Conservation (phyloP, 2,888 invertebrate genomes). For the Lasioglossum lativentre region DNA sequence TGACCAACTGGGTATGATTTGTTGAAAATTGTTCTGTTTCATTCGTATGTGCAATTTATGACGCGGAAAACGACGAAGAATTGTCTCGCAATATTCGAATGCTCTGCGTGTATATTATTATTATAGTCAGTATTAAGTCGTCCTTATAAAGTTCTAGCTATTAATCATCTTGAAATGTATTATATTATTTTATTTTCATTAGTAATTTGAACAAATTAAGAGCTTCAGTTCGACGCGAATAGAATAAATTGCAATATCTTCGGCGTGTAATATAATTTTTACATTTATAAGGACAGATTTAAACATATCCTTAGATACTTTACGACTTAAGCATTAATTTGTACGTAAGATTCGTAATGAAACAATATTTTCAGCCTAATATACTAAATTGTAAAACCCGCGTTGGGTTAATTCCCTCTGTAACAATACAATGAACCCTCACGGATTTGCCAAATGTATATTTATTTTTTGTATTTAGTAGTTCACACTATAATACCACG, state of each 20-base stretch:
- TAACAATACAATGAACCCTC: constrained; percentile 10
- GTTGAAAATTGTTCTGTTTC: not conserved
- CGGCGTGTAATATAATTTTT: not conserved
- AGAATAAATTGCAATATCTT: not conserved
- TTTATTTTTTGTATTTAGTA: constrained; percentile 73
- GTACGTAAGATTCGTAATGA: constrained; percentile 9
- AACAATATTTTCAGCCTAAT: constrained; percentile 29
- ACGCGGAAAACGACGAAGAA: constrained; percentile 7
- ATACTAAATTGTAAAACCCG: constrained; percentile 15
- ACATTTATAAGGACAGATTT: constrained; percentile 30
- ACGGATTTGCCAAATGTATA: constrained; percentile 64
- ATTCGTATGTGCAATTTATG: constrained; percentile 18
- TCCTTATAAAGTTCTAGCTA: constrained; percentile 13
- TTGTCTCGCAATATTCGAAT: constrained; percentile 25
- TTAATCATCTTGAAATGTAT: not conserved
- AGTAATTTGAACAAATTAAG: not conserved
- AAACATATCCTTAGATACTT: constrained; percentile 50
- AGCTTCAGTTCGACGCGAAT: not conserved
- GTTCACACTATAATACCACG: constrained; percentile 14
- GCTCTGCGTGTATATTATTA: constrained; percentile 11
- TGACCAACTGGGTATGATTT: not conserved
- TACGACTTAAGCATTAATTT: constrained; percentile 23
- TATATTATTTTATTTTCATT: not conserved
- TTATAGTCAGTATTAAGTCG: constrained; percentile 44
- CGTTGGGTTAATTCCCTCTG: constrained; percentile 15